Base-by-base conservation (phyloP, 2,113 vertebrate genomes). In the Fulmarus glacialis region DNA sequence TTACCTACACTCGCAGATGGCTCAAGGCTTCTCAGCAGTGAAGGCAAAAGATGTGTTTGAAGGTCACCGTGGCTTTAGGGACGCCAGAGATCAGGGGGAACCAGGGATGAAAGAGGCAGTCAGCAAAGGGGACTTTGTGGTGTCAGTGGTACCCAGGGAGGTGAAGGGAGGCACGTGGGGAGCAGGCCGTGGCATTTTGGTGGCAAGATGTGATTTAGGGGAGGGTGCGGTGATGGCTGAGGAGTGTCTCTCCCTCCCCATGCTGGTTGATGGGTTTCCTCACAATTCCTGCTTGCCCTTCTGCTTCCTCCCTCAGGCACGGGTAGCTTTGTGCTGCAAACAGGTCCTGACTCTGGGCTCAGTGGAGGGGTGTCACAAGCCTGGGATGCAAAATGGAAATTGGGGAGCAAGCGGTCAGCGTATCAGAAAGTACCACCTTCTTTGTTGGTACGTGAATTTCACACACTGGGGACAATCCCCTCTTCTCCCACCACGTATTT, bases 381-480 rank as follows among this genome's bases (percentile, higher is more conserved):
- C 34, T 64, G 53, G 30, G 45, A 91, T 66, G 53, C 72, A 62
- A 78, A 93, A 60, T 2, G 26, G 73, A 74, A 91, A 71, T 0
- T 14, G n/a, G 26, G 36, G 14, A 62, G 24, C 21, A 60, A 60
- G 53, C 3, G 11, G 19, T 47, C 42, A 82, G 26, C 2, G 1
- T 38, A 58, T 20, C 21, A 68, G 40, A 30, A 67, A 78, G 11
- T 18, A 45, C 11, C 26, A 59, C 26, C 30, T 43, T 78, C n/a
- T 56, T 63, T 63, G 15, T 9, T 71, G 18, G 15, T 58, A 64
- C 3, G 7, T 64, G 40, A 83, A 21, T 23, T 80, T 77, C 26
- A 60, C 15, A 23, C 19, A 52, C 0, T 0, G 0, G n/a, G 34
- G 17, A 58, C n/a, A 92, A 82, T 52, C 13, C 8, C 18, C 19